Percentiles rank a stretch among this genome's conserved stretches.
Conservation (phyloP, 2,888 invertebrate species). For the Heliconius hortense region DNA sequence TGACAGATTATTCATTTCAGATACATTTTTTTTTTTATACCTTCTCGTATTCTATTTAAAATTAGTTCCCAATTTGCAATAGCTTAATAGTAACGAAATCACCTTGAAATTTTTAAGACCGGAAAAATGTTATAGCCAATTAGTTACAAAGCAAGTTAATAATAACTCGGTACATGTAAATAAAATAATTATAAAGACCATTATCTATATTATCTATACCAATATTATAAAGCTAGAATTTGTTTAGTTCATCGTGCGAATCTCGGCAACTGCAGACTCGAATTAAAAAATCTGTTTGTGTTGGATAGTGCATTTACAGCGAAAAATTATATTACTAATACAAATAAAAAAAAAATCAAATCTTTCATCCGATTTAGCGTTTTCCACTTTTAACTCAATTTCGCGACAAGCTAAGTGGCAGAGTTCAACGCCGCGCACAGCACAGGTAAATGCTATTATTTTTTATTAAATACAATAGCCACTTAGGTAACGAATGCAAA, state of each 20-base stretch:
- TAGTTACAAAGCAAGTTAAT: constrained; percentile 25
- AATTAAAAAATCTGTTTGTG: no score
- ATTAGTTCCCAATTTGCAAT: constrained; percentile 11
- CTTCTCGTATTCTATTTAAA: constrained; percentile 5
- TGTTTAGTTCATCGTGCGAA: no score
- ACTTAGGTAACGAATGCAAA: neutral
- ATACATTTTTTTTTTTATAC: neutral
- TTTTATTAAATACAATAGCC: neutral
- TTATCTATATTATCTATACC: neutral
- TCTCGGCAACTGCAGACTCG: no score
- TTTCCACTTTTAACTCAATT: no score
- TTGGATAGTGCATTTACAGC: no score
- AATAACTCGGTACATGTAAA: constrained; percentile 9
- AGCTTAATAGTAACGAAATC: constrained; percentile 35
- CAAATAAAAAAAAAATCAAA: no score
- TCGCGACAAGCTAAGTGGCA: no score
- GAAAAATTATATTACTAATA: no score
- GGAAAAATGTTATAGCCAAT: constrained; percentile 35
- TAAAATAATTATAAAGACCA: neutral
- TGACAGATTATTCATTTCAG: neutral
- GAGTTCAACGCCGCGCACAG: neutral
- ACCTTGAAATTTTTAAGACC: constrained; percentile 32
- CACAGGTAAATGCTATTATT: neutral
- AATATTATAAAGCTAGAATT: no score
- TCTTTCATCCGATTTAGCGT: no score